phyloP scores from a whole-genome alignment of 1,140 invertebrate species.

The Pseudobourletiella spinata region DNA sequence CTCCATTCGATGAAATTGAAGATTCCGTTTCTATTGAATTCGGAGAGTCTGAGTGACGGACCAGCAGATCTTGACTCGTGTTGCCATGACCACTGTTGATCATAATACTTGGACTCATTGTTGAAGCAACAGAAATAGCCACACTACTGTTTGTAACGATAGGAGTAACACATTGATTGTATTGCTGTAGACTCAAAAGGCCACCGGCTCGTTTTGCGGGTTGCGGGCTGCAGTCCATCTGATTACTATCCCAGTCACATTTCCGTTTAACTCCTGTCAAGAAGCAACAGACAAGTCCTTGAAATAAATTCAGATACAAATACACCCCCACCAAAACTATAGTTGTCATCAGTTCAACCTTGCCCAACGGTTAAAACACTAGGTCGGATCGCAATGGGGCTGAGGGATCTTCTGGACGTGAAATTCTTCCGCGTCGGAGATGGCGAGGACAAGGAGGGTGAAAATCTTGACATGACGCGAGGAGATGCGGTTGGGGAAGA shows the following conservation, averaged over 20 bases:
- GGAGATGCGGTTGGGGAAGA: constrained; percentile 36
- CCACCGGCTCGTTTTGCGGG: constrained; percentile 28
- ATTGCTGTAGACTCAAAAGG: constrained; percentile 20
- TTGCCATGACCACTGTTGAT: constrained; percentile 2
- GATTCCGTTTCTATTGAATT: constrained; percentile 35
- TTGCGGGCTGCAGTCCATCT: constrained; percentile 34
- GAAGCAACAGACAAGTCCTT: background rate
- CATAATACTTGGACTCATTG: constrained; percentile 4
- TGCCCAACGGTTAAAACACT: constrained; percentile 28
- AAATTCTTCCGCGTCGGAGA: constrained; percentile 43
- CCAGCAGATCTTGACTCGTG: constrained; percentile 13
- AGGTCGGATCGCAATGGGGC: constrained; percentile 41
- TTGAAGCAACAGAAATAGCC: background rate
- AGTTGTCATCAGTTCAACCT: constrained; percentile 13
- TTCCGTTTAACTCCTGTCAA: constrained; percentile 32
- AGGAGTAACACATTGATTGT: background rate
- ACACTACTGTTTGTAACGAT: background rate
- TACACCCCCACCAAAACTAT: background rate
- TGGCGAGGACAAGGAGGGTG: constrained; percentile 37
- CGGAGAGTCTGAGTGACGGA: constrained; percentile 28
- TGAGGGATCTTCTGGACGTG: constrained; percentile 38
- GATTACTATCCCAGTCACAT: constrained; percentile 30
- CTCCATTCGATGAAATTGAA: constrained; percentile 33
- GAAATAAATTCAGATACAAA: background rate
- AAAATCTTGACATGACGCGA: constrained; percentile 26